Conservation (phyloP, 2,797 vertebrate species). For the Clarias fuscus region DNA sequence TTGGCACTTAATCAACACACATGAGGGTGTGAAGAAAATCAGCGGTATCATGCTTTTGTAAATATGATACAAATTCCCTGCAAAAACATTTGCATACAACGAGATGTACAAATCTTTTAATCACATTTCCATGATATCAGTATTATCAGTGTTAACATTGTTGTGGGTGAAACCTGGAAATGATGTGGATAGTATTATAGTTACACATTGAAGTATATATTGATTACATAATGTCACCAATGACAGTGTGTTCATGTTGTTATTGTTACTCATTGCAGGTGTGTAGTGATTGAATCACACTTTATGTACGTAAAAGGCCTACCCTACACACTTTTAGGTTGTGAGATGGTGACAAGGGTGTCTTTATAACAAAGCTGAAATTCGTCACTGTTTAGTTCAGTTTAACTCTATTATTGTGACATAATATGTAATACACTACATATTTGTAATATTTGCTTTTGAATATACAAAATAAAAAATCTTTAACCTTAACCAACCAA, state of each 20-base stretch:
- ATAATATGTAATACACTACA: not conserved
- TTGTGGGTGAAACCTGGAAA: not conserved
- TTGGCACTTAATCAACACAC: not conserved
- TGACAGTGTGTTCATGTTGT: not conserved
- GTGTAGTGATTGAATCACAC: not conserved
- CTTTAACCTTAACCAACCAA: not conserved
- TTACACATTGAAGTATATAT: not conserved
- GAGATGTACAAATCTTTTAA: not conserved
- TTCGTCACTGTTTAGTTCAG: not conserved
- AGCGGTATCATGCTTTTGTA: not conserved
- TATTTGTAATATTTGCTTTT: not conserved
- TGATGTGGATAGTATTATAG: not conserved
- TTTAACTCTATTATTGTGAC: not conserved
- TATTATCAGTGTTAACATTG: not conserved
- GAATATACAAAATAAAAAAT: not conserved
- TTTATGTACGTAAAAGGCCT: not conserved
- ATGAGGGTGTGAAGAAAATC: not conserved
- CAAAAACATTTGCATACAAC: not conserved
- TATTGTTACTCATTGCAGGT: not conserved
- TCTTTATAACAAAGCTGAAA: not conserved
- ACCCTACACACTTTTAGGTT: not conserved
- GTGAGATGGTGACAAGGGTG: not conserved
- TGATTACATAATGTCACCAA: not conserved
- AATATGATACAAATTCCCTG: not conserved
- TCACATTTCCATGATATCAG: slow-evolving; percentile 1